phyloP scores from a whole-genome alignment of 2,113 vertebrate genomes.

The Bos indicus region DNA sequence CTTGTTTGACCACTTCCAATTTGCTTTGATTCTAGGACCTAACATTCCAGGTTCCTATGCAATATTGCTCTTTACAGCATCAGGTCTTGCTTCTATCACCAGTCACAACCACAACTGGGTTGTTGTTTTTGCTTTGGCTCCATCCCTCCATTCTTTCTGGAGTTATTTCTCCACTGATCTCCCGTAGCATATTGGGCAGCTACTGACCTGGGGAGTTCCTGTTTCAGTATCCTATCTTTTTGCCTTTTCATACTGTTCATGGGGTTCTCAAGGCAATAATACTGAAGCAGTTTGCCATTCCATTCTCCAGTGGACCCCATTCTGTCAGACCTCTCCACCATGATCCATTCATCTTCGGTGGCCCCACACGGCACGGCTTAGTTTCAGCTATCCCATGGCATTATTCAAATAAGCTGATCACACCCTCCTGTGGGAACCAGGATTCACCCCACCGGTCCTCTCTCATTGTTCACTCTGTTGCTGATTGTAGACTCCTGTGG shows the following conservation, averaged over 20 bases:
- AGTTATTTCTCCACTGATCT: neutral
- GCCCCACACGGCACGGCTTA: neutral
- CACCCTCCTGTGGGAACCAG: neutral
- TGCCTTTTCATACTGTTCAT: neutral
- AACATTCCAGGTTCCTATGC: neutral
- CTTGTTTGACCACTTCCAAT: neutral
- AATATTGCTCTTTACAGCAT: neutral
- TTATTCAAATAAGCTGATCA: neutral
- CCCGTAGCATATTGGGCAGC: neutral
- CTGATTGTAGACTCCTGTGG: neutral
- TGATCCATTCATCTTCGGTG: neutral
- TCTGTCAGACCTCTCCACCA: neutral
- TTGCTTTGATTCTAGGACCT: neutral
- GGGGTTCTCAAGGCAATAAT: neutral
- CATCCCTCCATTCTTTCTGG: neutral
- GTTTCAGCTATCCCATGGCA: neutral
- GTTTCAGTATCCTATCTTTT: neutral
- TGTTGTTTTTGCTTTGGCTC: neutral
- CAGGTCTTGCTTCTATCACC: neutral
- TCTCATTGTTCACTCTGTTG: neutral
- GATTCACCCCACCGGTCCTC: neutral
- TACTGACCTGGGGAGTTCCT: neutral
- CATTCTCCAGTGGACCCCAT: neutral
- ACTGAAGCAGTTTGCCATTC: neutral
- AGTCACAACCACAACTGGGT: neutral